Evolutionary conservation across 2,113 vertebrate species (phyloP).

Genomic region (Girardinichthys multiradiatus): DNA sequence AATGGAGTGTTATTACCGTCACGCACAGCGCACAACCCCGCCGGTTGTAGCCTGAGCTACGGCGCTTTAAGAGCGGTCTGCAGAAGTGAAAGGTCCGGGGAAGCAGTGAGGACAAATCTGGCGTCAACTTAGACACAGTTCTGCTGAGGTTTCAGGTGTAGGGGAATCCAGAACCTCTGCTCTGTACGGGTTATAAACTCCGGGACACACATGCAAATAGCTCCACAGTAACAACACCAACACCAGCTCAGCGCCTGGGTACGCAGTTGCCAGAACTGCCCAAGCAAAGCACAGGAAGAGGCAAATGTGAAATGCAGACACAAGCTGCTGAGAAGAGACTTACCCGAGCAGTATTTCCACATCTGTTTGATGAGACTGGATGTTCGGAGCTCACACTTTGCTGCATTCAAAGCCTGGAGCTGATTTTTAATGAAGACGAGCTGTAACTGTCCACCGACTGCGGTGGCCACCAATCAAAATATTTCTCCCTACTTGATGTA

Average conservation of each 20-base stretch:
- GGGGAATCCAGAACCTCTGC: constrained; percentile 26
- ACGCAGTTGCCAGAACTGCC: constrained; percentile 33
- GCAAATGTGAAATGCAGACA: constrained; percentile 49
- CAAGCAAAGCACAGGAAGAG: constrained; percentile 28
- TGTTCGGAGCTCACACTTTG: constrained; percentile 42
- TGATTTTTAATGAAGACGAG: background rate
- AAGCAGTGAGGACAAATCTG: background rate
- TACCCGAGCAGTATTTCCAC: constrained; percentile 79
- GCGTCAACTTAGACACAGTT: constrained; percentile 44
- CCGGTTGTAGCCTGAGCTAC: constrained; percentile 6
- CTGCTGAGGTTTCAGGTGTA: background rate
- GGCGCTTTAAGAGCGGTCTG: constrained; percentile 1
- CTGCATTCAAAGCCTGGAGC: constrained; percentile 33
- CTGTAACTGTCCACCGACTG: constrained; percentile 39
- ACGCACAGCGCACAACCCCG: constrained; percentile 49
- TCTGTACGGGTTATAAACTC: constrained; percentile 32
- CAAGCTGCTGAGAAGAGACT: constrained; percentile 71
- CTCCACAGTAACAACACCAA: background rate
- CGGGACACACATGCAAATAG: constrained; percentile 11
- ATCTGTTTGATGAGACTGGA: constrained; percentile 72
- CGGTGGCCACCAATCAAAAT: constrained; percentile 53
- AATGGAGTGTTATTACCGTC: constrained; percentile 59
- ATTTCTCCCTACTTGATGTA: constrained; percentile 67
- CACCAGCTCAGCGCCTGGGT: constrained; percentile 17
- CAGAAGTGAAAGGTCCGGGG: background rate